Conservation (phyloP, 2,888 invertebrate species). For the Thelaira solivaga region DNA sequence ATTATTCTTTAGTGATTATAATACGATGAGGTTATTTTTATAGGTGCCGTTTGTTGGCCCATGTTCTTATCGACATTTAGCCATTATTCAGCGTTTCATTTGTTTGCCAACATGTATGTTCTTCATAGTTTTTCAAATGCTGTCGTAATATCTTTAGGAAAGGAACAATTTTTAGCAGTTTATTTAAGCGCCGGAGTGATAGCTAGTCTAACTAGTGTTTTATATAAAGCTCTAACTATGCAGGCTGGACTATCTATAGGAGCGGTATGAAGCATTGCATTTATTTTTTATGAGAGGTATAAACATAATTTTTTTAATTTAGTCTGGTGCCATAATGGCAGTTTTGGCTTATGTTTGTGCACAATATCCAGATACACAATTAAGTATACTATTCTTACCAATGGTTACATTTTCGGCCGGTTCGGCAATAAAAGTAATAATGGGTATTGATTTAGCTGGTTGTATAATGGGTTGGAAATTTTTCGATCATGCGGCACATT, state of each 20-base stretch:
- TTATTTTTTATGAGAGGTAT: not conserved
- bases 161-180: slow-evolving; percentile 93
- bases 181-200: slow-evolving; percentile 93
- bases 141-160: slow-evolving; percentile 86
- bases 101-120: slow-evolving; percentile 97
- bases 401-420: slow-evolving; percentile 92
- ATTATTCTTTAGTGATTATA: not conserved
- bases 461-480: slow-evolving; percentile 91
- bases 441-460: slow-evolving; percentile 90
- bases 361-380: slow-evolving; percentile 90
- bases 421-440: slow-evolving; percentile 88
- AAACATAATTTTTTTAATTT: slow-evolving; percentile 59
- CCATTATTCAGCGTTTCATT: slow-evolving; percentile 90
- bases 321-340: slow-evolving; percentile 98
- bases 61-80: slow-evolving; percentile 97
- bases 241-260: slow-evolving; percentile 90
- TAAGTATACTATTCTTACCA: slow-evolving; percentile 93
- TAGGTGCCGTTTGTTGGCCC: slow-evolving; percentile 87
- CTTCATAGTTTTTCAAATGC: slow-evolving; percentile 85
- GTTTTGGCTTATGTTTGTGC: slow-evolving; percentile 91
- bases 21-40: slow-evolving; percentile 56
- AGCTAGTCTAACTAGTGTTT: slow-evolving; percentile 90
- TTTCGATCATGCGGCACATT: slow-evolving; percentile 99
- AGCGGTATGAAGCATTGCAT: slow-evolving; percentile 84
- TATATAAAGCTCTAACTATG: slow-evolving; percentile 85